Base-by-base conservation (phyloP, 2,888 invertebrate species). In the Caenorhabditis wallacei region DNA sequence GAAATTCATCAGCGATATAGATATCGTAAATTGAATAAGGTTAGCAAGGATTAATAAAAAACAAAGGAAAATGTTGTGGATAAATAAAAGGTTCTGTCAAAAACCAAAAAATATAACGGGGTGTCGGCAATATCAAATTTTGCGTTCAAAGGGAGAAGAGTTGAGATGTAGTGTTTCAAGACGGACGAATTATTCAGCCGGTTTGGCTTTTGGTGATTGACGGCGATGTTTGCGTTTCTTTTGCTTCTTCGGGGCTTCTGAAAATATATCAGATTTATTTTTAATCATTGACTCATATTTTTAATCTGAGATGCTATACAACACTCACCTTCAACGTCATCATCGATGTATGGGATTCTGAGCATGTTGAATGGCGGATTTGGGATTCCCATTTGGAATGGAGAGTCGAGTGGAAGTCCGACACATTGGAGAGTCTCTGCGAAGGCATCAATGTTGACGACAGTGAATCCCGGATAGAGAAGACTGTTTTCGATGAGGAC, bases 261-360 rank as follows among this genome's bases (percentile, higher is more conserved):
- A 18, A 43, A 48, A 48, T 18, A 18, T 13, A 2, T n/a, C 30
- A 30, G 3, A 8, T 30, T 30, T 30, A 30, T 3, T 30, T 30
- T 8, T 30, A 5, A 8, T 30, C 4, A 30, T 30, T 30, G 30
- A 30, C 30, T 30, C 30, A 30, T 30, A 30, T 8, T 30, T 30
- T 3, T 30, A 5, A 8, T 30, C 30, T 30, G 30, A n/a, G n/a
- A 30, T 8, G 30, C 8, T 5, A 22, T 13, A 16, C 37, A 51
- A 26, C n/a, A 61, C 51, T 66, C 30, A 74, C 72, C 75, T 2
- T 69, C 61, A n/a, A 61, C 74, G 18, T 86, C 86, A 2, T 85
- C 85, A 43, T 85, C 85, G 11, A 86, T 86, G 35, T 76, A 86
- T 2, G 84, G 86, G 30, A 86, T 79, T 37, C 54, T 48, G 10